A percentile compares a stretch with the other conserved stretches of the same genome.
These are phyloP conservation scores for Sebastes dallii DNA, from an alignment of 2,797 vertebrate species.

Conservation along the genomic window DNA sequence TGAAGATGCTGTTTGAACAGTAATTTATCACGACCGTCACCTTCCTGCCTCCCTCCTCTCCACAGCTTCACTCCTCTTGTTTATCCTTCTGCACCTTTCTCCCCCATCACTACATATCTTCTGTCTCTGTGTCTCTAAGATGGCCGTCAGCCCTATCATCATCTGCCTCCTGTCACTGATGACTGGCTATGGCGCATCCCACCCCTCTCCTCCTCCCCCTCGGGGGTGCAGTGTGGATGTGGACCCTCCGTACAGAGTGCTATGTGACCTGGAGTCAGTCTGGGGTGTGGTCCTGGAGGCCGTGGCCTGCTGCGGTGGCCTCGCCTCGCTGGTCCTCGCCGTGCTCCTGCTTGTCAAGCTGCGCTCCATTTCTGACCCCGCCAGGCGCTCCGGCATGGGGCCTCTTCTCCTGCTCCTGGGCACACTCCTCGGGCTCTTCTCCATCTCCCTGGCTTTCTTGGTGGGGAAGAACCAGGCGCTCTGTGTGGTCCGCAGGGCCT, in stretches of 20 bases:
- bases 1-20: background rate
- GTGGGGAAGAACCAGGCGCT: conserved; percentile 90
- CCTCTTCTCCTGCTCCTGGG: conserved; percentile 92
- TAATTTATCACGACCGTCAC: background rate
- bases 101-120: conserved; percentile 5
- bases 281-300: conserved; percentile 98
- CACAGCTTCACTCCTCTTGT: conserved; percentile 4
- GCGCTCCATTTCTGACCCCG: conserved; percentile 89
- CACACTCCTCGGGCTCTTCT: conserved; percentile 91
- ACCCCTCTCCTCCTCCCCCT: conserved; percentile 86
- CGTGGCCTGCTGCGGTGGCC: conserved; percentile 87
- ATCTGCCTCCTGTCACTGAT: conserved; percentile 87
- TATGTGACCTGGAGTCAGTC: conserved; percentile 95
- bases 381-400: conserved; percentile 88
- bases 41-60: conserved; percentile 12
- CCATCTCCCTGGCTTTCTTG: conserved; percentile 92
- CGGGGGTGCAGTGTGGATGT: conserved; percentile 90
- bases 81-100: conserved; percentile 16
- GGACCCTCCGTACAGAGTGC: conserved; percentile 87
- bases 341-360: conserved; percentile 88
- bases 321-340: conserved; percentile 88
- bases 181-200: conserved; percentile 80
- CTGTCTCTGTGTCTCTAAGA: conserved; percentile 65
- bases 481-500: conserved; percentile 90
- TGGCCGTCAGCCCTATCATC: conserved; percentile 74